These are phyloP conservation scores for Pterois miles DNA, from an alignment of 2,797 vertebrate genomes.

Conservation along the genomic window DNA sequence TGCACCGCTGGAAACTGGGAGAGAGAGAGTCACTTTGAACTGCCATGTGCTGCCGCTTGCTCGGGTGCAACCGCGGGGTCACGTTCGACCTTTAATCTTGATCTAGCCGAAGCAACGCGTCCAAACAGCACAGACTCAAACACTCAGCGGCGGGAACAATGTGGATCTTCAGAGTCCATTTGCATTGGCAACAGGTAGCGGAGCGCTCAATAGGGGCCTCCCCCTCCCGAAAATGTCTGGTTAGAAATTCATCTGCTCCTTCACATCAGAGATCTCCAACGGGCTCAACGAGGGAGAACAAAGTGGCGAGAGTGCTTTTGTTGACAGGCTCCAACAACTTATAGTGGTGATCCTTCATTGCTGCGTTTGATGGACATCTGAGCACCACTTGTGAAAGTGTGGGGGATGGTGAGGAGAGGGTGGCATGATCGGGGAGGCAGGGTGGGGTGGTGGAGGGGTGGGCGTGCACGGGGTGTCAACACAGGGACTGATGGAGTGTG, in stretches of 20 bases:
- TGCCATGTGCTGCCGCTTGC: conserved; percentile 10
- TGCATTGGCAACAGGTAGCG: conserved; percentile 78
- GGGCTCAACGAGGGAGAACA: conserved; percentile 46
- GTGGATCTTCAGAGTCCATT: conserved; percentile 59
- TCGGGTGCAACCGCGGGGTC: conserved; percentile 37
- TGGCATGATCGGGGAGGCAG: conserved; percentile 43
- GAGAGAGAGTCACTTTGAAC: conserved; percentile 48
- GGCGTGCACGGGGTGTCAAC: conserved; percentile 63
- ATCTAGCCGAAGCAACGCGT: background rate
- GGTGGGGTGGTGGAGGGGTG: background rate
- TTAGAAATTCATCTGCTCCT: conserved; percentile 65
- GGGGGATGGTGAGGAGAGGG: conserved; percentile 67
- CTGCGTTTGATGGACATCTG: conserved; percentile 75
- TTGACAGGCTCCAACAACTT: conserved; percentile 75
- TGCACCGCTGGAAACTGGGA: conserved; percentile 10
- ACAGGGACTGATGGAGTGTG: conserved; percentile 72
- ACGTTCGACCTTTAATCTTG: background rate
- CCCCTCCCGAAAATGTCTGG: conserved; percentile 33
- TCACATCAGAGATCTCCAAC: conserved; percentile 66
- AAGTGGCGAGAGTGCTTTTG: conserved; percentile 65
- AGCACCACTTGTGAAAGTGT: conserved; percentile 75
- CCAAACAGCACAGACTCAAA: conserved; percentile 18
- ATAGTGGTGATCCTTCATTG: conserved; percentile 66
- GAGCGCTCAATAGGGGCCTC: conserved; percentile 29
- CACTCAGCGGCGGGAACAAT: conserved; percentile 38